These are phyloP conservation scores for Ophiodon elongatus DNA, from an alignment of 2,113 vertebrate genomes.

Conservation along the genomic window DNA sequence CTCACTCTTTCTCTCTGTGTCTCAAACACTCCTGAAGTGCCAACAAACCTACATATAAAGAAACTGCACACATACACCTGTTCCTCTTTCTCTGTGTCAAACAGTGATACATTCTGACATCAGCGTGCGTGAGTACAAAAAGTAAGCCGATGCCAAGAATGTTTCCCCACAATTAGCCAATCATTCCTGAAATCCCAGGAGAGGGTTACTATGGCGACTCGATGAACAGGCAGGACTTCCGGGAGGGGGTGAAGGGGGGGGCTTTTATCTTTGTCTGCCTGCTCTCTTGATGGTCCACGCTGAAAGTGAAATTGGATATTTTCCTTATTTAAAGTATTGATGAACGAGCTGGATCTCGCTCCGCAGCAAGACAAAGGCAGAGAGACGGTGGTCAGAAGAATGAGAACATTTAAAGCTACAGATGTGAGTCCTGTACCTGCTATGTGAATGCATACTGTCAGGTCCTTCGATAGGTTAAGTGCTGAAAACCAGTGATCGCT, in stretches of 20 bases:
- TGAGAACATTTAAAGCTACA: background rate
- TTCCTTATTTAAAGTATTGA: conserved; percentile 51
- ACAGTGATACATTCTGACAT: conserved; percentile 3
- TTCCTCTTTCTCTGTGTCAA: background rate
- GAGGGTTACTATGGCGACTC: conserved; percentile 58
- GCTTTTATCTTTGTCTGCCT: conserved; percentile 46
- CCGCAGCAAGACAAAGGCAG: conserved; percentile 25
- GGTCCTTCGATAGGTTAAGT: conserved; percentile 73
- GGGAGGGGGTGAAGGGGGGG: background rate
- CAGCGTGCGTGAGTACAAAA: background rate
- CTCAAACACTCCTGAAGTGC: background rate
- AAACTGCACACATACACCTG: background rate
- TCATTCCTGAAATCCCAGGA: conserved; percentile 43
- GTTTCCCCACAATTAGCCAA: conserved; percentile 47
- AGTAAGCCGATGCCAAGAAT: conserved; percentile 38
- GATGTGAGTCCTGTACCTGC: conserved; percentile 72
- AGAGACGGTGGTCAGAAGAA: background rate
- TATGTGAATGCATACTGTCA: conserved; percentile 59
- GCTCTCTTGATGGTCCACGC: conserved; percentile 20
- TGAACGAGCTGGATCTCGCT: conserved; percentile 16
- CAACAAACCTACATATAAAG: conserved; percentile 14
- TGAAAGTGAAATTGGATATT: conserved; percentile 67
- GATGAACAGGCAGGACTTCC: conserved; percentile 31
- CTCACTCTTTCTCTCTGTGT: background rate
- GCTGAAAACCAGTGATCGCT: conserved; percentile 80